Evolutionary conservation across 2,797 vertebrate genomes (phyloP).

Genomic region (Artibeus lituratus): DNA sequence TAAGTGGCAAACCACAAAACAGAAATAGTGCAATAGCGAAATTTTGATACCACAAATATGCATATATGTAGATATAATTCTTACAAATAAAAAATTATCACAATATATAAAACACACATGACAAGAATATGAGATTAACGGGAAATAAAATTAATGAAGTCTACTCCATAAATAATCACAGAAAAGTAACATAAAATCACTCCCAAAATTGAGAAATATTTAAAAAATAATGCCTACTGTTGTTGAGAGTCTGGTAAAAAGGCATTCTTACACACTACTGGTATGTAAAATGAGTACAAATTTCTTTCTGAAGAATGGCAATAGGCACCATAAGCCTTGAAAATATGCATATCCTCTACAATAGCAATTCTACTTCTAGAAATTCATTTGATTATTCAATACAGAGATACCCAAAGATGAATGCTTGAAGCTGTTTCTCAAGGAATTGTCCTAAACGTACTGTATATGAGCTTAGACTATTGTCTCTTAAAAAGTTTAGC

Average conservation of each 20-base stretch:
- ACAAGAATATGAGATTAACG: neutral
- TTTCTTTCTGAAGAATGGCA: neutral
- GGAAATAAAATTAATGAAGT: neutral
- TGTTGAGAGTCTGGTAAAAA: neutral
- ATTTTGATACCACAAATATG: neutral
- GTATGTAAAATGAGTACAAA: neutral
- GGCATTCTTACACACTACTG: neutral
- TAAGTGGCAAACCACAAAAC: neutral
- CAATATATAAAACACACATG: neutral
- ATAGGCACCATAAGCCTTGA: neutral
- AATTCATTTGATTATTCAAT: neutral
- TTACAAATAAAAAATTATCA: neutral
- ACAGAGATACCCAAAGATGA: neutral
- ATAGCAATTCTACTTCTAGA: neutral
- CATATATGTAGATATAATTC: neutral
- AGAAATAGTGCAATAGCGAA: neutral
- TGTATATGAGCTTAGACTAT: neutral
- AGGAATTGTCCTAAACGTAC: neutral
- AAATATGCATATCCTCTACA: neutral
- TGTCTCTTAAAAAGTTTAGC: neutral
- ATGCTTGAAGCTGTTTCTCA: neutral
- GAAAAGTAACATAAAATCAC: neutral
- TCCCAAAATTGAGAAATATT: neutral
- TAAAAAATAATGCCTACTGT: neutral
- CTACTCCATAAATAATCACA: neutral